Evolutionary conservation across 2,797 vertebrate species (phyloP), one percentile per base, ranked within the genome.

Genomic region (Alauda arvensis): DNA sequence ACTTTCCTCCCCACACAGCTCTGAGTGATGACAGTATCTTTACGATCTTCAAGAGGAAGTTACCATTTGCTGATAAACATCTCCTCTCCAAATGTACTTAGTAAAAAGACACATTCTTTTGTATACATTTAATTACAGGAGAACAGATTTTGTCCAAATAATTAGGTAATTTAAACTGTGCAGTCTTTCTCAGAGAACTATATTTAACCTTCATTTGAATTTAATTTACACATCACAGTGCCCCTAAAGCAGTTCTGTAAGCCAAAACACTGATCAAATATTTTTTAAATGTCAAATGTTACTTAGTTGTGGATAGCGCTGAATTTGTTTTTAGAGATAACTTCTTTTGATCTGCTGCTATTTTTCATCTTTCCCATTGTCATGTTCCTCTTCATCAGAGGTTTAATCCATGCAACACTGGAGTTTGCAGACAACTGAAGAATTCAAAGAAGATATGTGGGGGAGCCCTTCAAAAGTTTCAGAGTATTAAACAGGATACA

Each of bases 131-230:
- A 96, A 95, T 96, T 96, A 96, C 92, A 90, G 86, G 77, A 93
- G 94, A 97, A 96, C 94, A 97, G 94, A 96, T 96, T 97, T 95
- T 91, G 95, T 88, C 94, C 94, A 94, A 97, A 97, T 97, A 97
- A 97, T 96, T 94, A 96, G 89, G 96, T 95, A 94, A 94, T 95
- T 96, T 95, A 91, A 96, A 95, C 95, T 37, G 16, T 92, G 74
- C 90, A 82, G 74, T 90, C 93, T 96, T 94, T 96, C 91, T 89
- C 88, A 56, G 89, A 93, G 94, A 95, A 94, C 94, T 96, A 96
- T 97, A 96, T 97, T 97, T 96, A 96, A 97, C 91, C 88, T 95
- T 92, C 91, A 96, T 97, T 97, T 96, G 94, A 96, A 97, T 96
- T 95, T 91, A 93, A 96, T 97, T 96, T 95, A 88, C 95, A 94